phyloP scores from a whole-genome alignment of 2,888 invertebrate genomes.

The Hipparchia semele region DNA sequence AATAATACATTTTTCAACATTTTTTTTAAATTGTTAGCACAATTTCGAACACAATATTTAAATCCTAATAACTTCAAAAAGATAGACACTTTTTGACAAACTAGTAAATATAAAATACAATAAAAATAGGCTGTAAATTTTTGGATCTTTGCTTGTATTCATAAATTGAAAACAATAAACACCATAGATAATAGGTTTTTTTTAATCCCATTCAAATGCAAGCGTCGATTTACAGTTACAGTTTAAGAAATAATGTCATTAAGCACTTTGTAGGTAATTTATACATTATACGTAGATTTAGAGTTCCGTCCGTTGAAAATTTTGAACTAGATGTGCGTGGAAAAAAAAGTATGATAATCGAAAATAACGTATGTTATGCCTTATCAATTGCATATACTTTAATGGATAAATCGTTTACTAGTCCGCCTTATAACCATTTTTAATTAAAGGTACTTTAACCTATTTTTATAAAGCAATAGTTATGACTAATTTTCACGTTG shows the following conservation, averaged over 20 bases:
- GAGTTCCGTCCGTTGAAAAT: constrained; percentile 61
- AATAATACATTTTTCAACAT: constrained; percentile 20
- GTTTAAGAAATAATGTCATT: not conserved
- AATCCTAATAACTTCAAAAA: not conserved
- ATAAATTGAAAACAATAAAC: not conserved
- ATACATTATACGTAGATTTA: constrained; percentile 50
- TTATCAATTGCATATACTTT: not conserved
- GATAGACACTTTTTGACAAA: not conserved
- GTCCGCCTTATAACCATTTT: not conserved
- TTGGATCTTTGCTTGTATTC: not conserved
- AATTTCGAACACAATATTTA: not conserved
- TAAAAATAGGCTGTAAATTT: not conserved
- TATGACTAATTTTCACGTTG: not conserved
- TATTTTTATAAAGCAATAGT: not conserved
- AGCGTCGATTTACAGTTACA: not conserved
- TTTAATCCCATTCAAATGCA: constrained; percentile 1
- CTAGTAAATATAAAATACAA: not conserved
- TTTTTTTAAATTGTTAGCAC: constrained; percentile 13
- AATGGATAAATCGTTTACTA: not conserved
- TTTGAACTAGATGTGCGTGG: constrained; percentile 32
- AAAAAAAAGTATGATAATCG: constrained; percentile 3
- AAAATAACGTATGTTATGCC: constrained; percentile 12
- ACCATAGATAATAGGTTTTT: not conserved
- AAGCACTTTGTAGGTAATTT: constrained; percentile 33
- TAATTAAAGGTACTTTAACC: not conserved